These are phyloP conservation scores for Eristalis arbustorum DNA, from an alignment of 2,888 invertebrate species.

Conservation along the genomic window DNA sequence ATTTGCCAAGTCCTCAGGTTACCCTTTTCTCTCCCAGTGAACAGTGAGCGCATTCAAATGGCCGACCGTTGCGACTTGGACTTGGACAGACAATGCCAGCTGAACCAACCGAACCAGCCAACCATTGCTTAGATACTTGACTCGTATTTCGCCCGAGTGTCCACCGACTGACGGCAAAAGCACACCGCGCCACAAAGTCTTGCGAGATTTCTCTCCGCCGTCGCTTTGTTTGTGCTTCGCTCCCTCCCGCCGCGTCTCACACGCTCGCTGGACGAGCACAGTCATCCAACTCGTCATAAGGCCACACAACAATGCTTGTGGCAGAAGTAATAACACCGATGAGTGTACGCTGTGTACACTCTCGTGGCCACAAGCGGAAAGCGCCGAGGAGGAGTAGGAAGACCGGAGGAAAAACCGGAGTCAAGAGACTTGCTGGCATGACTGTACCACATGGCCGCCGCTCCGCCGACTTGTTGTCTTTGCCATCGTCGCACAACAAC, in stretches of 20 bases:
- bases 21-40: constrained; percentile 42
- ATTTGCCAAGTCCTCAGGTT: constrained; percentile 63
- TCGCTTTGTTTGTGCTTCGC: constrained; percentile 29
- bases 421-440: constrained; percentile 50
- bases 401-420: constrained; percentile 4
- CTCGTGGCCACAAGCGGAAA: neutral
- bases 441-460: constrained; percentile 2
- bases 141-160: constrained; percentile 44
- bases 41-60: constrained; percentile 63
- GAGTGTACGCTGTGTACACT: constrained; percentile 18
- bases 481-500: neutral
- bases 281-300: constrained; percentile 41
- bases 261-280: neutral
- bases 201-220: constrained; percentile 43
- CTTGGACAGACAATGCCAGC: constrained; percentile 8
- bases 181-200: constrained; percentile 49
- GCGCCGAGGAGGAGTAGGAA: no score
- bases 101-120: constrained; percentile 8
- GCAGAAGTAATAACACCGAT: constrained; percentile 50
- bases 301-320: constrained; percentile 42
- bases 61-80: constrained; percentile 20
- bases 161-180: constrained; percentile 12
- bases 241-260: neutral
- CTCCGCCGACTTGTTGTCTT: constrained; percentile 15
- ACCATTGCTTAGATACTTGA: constrained; percentile 33